Evolutionary conservation across 2,797 vertebrate species (phyloP).

Genomic region (Ctenochaetus hawaiiensis): DNA sequence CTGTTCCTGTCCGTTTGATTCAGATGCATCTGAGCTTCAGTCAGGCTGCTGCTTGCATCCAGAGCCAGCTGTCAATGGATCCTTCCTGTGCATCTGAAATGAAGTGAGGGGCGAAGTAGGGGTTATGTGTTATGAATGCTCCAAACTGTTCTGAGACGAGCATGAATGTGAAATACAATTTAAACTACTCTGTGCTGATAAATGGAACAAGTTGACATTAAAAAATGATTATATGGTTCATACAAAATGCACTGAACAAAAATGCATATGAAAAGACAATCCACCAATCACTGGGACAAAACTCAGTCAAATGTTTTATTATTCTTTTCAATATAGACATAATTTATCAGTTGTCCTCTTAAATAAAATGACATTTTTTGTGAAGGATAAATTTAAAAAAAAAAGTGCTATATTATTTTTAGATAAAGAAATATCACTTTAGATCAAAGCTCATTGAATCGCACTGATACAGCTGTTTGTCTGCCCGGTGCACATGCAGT

Average conservation of each 20-base stretch:
- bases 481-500: constrained; percentile 23
- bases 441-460: constrained; percentile 7
- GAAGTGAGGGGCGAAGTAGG: constrained; percentile 13
- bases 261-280: background rate
- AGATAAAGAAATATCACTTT: background rate
- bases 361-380: background rate
- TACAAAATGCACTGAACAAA: background rate
- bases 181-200: background rate
- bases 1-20: constrained; percentile 70
- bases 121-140: constrained; percentile 11
- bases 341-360: background rate
- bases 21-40: constrained; percentile 58
- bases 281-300: background rate
- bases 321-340: background rate
- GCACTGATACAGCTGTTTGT: constrained; percentile 8
- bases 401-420: too few species aligned
- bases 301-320: background rate
- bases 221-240: background rate
- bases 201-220: background rate
- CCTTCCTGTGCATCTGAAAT: constrained; percentile 47
- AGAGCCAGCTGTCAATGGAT: constrained; percentile 52
- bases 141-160: background rate
- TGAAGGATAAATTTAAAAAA: too few species aligned
- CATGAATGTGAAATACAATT: background rate
- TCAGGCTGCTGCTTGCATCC: constrained; percentile 51